Evolutionary conservation across 2,888 invertebrate species (phyloP).

Genomic region (Heliconius ethilla): DNA sequence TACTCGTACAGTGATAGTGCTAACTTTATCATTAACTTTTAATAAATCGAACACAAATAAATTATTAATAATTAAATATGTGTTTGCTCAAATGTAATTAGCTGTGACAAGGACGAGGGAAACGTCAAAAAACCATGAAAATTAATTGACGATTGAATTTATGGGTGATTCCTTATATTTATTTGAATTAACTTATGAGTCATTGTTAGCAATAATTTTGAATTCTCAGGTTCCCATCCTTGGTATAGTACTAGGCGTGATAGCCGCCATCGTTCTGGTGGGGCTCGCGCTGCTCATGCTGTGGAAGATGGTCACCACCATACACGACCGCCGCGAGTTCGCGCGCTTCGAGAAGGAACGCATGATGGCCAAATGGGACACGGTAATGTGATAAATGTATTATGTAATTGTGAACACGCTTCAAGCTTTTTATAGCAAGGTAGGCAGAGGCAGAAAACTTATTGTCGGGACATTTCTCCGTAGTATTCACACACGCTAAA

Average conservation of each 20-base stretch:
- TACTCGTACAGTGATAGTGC: too few relatives aligned
- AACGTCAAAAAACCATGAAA: too few relatives aligned
- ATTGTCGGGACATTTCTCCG: too few relatives aligned
- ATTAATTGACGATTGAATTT: background rate
- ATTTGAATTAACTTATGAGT: background rate
- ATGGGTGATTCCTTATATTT: background rate
- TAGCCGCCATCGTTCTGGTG: constrained; percentile 97
- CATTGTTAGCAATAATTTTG: background rate
- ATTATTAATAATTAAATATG: too few relatives aligned
- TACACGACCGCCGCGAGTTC: constrained; percentile 98
- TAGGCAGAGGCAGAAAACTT: too few relatives aligned
- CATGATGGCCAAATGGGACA: constrained; percentile 99
- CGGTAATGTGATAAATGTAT: constrained; percentile 81
- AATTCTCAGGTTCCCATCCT: constrained; percentile 85
- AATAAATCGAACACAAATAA: too few relatives aligned
- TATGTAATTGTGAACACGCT: background rate
- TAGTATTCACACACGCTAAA: too few relatives aligned
- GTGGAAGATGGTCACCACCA: constrained; percentile 98
- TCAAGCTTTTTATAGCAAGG: too few relatives aligned
- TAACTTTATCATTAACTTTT: too few relatives aligned
- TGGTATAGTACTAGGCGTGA: constrained; percentile 96
- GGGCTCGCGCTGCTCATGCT: constrained; percentile 95
- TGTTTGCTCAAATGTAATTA: too few relatives aligned
- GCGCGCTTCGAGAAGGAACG: constrained; percentile 99
- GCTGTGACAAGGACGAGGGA: too few relatives aligned